phyloP scores from a whole-genome alignment of 2,888 invertebrate genomes.

The Plemyria rubiginata region DNA sequence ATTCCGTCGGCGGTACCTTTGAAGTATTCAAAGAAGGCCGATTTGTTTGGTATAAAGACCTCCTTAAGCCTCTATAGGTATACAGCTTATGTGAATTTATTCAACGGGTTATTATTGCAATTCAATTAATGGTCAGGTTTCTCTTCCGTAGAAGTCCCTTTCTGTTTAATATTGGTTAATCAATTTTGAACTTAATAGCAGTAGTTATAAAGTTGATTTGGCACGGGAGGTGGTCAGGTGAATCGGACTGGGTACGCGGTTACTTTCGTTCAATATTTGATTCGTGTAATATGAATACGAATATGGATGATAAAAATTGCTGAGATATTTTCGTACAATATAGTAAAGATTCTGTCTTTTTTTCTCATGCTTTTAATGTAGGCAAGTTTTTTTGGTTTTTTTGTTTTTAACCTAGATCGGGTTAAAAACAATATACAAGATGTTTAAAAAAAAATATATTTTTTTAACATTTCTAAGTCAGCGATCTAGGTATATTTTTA shows the following conservation, averaged over 20 bases:
- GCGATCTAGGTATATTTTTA: too few species aligned
- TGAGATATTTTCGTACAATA: neutral
- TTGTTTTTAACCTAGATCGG: too few species aligned
- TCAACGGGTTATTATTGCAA: conserved; percentile 78
- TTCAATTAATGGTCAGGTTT: conserved; percentile 80
- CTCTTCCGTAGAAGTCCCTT: conserved; percentile 49
- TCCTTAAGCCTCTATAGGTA: conserved; percentile 66
- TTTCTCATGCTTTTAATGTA: too few species aligned
- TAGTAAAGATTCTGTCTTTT: neutral
- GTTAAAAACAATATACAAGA: too few species aligned
- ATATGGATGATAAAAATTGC: neutral
- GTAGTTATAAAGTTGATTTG: neutral
- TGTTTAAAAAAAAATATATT: too few species aligned
- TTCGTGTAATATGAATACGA: neutral
- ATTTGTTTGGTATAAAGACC: conserved; percentile 83
- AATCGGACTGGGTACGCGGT: conserved; percentile 10
- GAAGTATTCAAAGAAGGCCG: conserved; percentile 77
- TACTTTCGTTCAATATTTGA: conserved; percentile 13
- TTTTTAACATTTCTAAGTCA: too few species aligned
- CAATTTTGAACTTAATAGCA: conserved; percentile 10
- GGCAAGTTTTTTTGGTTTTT: too few species aligned
- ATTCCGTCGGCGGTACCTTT: conserved; percentile 69
- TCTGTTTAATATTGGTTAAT: conserved; percentile 27
- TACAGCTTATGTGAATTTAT: conserved; percentile 75
- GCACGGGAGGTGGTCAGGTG: conserved; percentile 12